Evolutionary conservation across 2,888 invertebrate species (phyloP).

Genomic region (Sepioteuthis lessoniana): DNA sequence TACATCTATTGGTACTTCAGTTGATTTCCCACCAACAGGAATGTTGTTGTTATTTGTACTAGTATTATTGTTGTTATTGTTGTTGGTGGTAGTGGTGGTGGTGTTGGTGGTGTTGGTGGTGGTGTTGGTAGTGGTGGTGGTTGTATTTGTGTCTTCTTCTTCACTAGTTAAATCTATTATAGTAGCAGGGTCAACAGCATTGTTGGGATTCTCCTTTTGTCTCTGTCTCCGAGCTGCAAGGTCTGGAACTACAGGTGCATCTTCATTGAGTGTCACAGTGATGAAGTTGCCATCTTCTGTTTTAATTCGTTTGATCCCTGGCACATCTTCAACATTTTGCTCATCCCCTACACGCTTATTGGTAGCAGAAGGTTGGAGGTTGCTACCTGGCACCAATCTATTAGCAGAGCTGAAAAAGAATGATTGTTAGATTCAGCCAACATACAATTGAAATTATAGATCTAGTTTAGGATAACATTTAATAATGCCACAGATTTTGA

Average conservation of each 20-base stretch:
- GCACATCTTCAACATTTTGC: not conserved
- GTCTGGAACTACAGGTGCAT: not conserved
- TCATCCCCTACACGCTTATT: not conserved
- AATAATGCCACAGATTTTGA: too few species aligned
- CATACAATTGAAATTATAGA: too few species aligned
- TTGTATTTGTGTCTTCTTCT: slow-evolving; percentile 49
- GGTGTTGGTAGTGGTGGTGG: too few species aligned
- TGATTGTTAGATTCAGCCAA: too few species aligned
- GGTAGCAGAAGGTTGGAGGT: not conserved
- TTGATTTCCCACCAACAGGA: not conserved
- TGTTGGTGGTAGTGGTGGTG: not conserved
- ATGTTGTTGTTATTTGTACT: not conserved
- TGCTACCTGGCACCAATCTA: not conserved
- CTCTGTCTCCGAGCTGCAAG: not conserved
- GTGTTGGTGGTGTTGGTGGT: too few species aligned
- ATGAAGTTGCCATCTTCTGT: slow-evolving; percentile 64
- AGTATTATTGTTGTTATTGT: not conserved
- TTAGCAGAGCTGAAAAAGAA: not conserved
- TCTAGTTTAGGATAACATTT: too few species aligned
- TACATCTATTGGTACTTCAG: slow-evolving; percentile 51
- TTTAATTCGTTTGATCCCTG: slow-evolving; percentile 54
- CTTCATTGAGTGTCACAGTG: slow-evolving; percentile 54
- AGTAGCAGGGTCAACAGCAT: not conserved
- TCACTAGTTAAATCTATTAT: slow-evolving; percentile 58
- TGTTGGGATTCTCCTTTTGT: slow-evolving; percentile 9